Evolutionary conservation across 2,113 vertebrate species (phyloP), one percentile per base, ranked within the genome.

Genomic region (Phylloscopus trochilus): DNA sequence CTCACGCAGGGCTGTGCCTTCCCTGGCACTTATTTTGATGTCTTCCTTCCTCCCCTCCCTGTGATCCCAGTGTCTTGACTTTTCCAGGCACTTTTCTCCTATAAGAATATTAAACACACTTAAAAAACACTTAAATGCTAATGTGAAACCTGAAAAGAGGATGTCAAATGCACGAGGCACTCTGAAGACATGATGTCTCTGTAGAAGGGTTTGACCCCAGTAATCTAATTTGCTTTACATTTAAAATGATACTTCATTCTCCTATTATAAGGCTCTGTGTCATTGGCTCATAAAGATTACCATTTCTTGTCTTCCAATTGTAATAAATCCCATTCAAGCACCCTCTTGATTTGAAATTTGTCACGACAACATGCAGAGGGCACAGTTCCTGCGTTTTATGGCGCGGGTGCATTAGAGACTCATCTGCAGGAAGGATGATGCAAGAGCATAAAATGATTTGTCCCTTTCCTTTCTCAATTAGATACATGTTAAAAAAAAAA

Each of bases 151-250:
- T 96, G 92, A 67, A 47, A 74, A 87, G 93, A 93, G 70, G 96
- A 96, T 96, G 94, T 97, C 96, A 97, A 63, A 85, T 23, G 93
- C 19, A 1, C 49, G 64, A 79, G 89, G 86, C 53, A 37, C 89
- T 92, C 90, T 39, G 86, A 92, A 96, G 97, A 90, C 92, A 72
- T 11, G 90, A 67, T 94, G 83, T 94, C 92, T 97, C 92, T 78
- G 74, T 75, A 63, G 96, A 96, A 97, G 95, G 96, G 95, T 97
- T 96, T 98, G 97, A 98, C 97, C 97, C 94, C 69, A 12, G 59
- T 97, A 96, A 98, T 97, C 97, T 97, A 97, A 98, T 97, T 98
- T 98, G 96, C 97, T 97, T 98, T 97, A 97, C 94, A 96, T 98
- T 98, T 97, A 94, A 97, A 98, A 97, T 91, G 96, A 98, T 97